phyloP scores from a whole-genome alignment of 2,888 invertebrate species.

The Amphipoea lucens region DNA sequence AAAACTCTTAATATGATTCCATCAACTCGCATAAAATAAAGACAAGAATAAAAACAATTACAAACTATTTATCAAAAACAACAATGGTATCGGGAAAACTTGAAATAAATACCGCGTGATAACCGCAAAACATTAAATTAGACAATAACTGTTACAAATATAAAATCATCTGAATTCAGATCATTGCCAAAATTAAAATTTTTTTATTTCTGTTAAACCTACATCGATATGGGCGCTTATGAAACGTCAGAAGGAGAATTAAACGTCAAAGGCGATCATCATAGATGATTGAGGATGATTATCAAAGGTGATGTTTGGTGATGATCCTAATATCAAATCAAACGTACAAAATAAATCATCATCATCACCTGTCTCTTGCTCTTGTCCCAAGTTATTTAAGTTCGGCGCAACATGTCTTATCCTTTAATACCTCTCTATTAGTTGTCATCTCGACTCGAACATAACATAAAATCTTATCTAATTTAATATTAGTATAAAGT shows the following conservation, averaged over 20 bases:
- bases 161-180: not conserved
- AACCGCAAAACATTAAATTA: no score
- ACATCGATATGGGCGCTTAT: not conserved
- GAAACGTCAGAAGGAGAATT: not conserved
- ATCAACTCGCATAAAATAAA: not conserved
- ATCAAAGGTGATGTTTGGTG: not conserved
- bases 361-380: not conserved
- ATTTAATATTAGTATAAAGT: constrained; percentile 15
- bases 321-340: not conserved
- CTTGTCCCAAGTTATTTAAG: not conserved
- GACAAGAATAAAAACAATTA: not conserved
- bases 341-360: not conserved
- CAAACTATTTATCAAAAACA: not conserved
- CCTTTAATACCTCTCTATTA: not conserved
- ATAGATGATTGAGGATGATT: not conserved
- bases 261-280: not conserved
- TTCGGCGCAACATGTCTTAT: not conserved
- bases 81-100: not conserved
- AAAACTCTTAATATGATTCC: not conserved
- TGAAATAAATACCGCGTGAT: no score
- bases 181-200: not conserved
- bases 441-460: not conserved
- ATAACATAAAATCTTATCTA: not conserved
- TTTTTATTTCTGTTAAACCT: not conserved
- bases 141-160: not conserved